phyloP scores from a whole-genome alignment of 1,140 invertebrate genomes.

The Drosophila lacteicornis region DNA sequence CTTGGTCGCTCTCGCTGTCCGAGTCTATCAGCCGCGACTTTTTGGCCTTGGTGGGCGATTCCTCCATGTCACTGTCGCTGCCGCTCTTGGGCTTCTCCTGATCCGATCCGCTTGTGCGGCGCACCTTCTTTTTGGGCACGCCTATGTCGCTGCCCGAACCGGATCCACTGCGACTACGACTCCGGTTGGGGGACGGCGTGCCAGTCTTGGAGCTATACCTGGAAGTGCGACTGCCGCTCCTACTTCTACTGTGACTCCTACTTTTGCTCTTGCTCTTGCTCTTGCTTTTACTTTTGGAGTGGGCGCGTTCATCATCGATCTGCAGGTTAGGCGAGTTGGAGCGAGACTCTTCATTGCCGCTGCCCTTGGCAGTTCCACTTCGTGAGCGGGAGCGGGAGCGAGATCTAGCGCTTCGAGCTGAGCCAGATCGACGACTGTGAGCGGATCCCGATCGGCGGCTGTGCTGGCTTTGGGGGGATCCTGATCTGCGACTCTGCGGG shows the following conservation, averaged over 20 bases:
- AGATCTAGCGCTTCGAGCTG: constrained; percentile 24
- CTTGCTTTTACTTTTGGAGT: constrained; percentile 79
- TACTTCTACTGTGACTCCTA: constrained; percentile 43
- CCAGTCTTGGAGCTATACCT: constrained; percentile 67
- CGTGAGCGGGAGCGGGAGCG: constrained; percentile 46
- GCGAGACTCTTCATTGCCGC: constrained; percentile 68
- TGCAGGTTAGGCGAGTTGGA: constrained; percentile 85
- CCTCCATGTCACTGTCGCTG: constrained; percentile 61
- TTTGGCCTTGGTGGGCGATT: constrained; percentile 82
- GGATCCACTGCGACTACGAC: constrained; percentile 72
- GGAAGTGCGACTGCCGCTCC: constrained; percentile 54
- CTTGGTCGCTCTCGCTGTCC: constrained; percentile 85
- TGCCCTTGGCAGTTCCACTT: constrained; percentile 37
- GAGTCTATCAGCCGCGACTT: constrained; percentile 86
- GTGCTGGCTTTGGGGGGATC: constrained; percentile 30
- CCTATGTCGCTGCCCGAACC: constrained; percentile 84
- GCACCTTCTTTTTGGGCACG: constrained; percentile 68
- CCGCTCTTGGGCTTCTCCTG: constrained; percentile 54
- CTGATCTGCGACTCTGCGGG: constrained; percentile 18
- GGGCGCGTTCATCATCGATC: constrained; percentile 85
- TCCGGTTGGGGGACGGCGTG: constrained; percentile 69
- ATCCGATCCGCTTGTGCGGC: constrained; percentile 65
- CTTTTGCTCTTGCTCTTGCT: constrained; percentile 52
- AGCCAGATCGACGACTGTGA: constrained; percentile 34
- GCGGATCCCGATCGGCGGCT: constrained; percentile 32